Evolutionary conservation across 2,113 vertebrate genomes (phyloP).

Genomic region (Indicator indicator): DNA sequence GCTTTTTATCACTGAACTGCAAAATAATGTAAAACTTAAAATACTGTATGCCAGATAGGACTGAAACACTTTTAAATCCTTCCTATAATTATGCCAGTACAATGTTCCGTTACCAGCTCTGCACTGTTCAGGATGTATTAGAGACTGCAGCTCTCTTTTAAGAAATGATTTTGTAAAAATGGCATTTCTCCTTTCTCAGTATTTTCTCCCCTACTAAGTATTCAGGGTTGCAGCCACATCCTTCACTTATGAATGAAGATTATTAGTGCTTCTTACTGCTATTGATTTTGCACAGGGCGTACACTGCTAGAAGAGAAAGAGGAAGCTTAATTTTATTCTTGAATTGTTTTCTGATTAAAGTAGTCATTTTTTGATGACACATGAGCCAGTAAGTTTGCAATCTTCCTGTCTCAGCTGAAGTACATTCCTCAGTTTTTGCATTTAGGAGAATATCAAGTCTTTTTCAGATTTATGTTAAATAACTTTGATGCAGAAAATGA

Average conservation of each 20-base stretch:
- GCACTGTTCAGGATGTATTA: background rate
- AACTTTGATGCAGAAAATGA: background rate
- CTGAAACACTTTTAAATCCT: background rate
- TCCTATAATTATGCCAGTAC: slow-evolving; percentile 9
- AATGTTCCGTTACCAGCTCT: background rate
- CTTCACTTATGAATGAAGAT: background rate
- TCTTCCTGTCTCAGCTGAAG: background rate
- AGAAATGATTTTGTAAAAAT: background rate
- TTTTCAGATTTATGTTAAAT: background rate
- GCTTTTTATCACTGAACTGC: background rate
- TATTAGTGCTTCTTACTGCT: background rate
- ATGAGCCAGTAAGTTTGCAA: background rate
- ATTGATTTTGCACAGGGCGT: background rate
- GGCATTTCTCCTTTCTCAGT: background rate
- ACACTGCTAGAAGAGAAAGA: background rate
- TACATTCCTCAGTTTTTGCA: background rate
- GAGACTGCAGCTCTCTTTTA: background rate
- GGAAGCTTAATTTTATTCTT: background rate
- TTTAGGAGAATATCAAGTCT: background rate
- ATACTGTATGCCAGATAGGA: background rate
- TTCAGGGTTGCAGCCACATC: background rate
- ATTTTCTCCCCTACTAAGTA: background rate
- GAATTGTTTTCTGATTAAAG: background rate
- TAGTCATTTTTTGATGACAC: background rate
- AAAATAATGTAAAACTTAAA: slow-evolving; percentile 20